Percentiles rank a stretch among this genome's conserved stretches.
Evolutionary conservation across 2,888 invertebrate species (phyloP).

Genomic region (Orthosia incerta): DNA sequence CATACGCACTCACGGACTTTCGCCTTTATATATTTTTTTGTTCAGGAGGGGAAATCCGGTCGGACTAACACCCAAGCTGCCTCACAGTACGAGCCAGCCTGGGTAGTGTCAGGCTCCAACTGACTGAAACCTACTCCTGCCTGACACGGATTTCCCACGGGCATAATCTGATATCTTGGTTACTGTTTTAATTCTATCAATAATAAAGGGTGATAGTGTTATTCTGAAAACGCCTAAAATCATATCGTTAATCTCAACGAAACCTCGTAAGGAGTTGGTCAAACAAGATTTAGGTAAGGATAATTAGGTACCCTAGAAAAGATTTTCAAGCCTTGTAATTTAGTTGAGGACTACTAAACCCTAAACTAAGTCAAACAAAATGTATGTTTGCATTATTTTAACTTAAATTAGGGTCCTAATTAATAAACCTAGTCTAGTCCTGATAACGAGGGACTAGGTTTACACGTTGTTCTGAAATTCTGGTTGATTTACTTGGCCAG

Average conservation of each 20-base stretch:
- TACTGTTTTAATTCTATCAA: too few species aligned
- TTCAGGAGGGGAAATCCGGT: too few species aligned
- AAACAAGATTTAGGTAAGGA: not conserved
- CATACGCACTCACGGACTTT: too few species aligned
- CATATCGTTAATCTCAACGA: not conserved
- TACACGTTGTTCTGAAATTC: slow-evolving; percentile 3
- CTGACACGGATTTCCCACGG: too few species aligned
- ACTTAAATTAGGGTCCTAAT: slow-evolving; percentile 42
- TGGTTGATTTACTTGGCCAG: slow-evolving; percentile 25
- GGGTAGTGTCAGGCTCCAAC: too few species aligned
- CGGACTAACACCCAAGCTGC: too few species aligned
- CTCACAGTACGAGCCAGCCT: too few species aligned
- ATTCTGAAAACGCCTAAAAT: too few species aligned
- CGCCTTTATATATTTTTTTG: too few species aligned
- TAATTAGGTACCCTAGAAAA: not conserved
- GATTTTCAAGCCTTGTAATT: not conserved
- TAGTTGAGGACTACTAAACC: not conserved
- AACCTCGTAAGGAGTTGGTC: not conserved
- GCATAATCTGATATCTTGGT: too few species aligned
- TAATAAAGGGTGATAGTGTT: too few species aligned
- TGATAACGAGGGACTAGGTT: slow-evolving; percentile 18
- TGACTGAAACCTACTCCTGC: too few species aligned
- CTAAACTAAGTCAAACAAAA: slow-evolving; percentile 20
- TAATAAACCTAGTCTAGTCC: slow-evolving; percentile 9
- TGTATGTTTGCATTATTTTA: slow-evolving; percentile 9